Evolutionary conservation across 1,140 invertebrate species (phyloP), one percentile per base, ranked within the genome.

Genomic region (Pollicipes pollicipes): DNA sequence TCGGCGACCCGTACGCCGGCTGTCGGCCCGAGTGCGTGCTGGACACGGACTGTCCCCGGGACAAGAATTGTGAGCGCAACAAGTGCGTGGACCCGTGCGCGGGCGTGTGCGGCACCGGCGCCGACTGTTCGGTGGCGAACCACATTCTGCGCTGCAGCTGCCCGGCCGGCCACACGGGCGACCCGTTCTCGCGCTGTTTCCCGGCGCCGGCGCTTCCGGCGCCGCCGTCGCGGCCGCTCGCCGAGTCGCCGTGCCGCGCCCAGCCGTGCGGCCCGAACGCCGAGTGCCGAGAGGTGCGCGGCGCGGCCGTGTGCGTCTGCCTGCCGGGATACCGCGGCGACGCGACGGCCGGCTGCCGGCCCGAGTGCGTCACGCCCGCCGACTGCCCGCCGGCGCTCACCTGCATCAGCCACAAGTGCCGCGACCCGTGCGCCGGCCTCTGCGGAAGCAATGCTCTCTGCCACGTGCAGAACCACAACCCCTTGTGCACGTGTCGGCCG

Each of bases 311-410:
- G 32, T 76, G 75, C 72, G 71, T 68, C 28, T 73, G 73, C 37
- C 72, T 73, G 30, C 45, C 70, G 28, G 74, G 74, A 17, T 68
- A 73, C 35, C 71, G 69, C 26, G 71, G 73, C 29, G 71, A 75
- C 66, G 69, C 73, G 30, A 67, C 58, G 30, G 64, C 29, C 30
- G 10, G 31, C 67, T 73, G 72, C 70, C 81, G 85, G 71, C 89
- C 90, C 21, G 90, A 93, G 80, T 93, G 91, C 79, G 80, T 91
- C 68, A 82, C 84, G 1, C 90, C 88, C 74, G 86, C 88, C 2
- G 90, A 93, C 80, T 93, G 91, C 77, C 82, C 88, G 8, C 84
- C 85, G 67, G 84, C 87, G 76, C 84, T 84, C 69, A 86, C 88
- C 58, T 91, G 90, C 76, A 82, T 88, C 3, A 85, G 87, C 73